phyloP scores from a whole-genome alignment of 1,140 invertebrate species.

The Saccostrea cuccullata region DNA sequence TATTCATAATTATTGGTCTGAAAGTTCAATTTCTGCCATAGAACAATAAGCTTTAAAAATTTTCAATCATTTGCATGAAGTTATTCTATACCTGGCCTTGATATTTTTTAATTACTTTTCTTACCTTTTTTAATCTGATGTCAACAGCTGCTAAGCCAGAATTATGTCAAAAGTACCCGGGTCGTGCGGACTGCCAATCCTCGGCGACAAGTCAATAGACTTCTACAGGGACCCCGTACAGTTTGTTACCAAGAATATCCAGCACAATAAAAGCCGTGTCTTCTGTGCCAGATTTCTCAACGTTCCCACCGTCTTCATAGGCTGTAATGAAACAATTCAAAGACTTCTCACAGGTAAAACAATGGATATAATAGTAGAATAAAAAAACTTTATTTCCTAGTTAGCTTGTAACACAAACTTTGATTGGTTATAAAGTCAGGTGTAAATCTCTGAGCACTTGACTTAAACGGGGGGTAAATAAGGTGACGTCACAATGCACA shows the following conservation, averaged over 20 bases:
- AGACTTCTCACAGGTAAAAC: constrained; percentile 66
- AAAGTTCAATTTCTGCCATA: too few relatives aligned
- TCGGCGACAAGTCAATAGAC: constrained; percentile 72
- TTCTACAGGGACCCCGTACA: constrained; percentile 71
- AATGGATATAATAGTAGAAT: not conserved
- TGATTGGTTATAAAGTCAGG: too few relatives aligned
- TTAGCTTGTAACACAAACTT: too few relatives aligned
- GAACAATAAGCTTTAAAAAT: too few relatives aligned
- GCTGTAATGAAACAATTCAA: constrained; percentile 63
- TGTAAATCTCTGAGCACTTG: too few relatives aligned
- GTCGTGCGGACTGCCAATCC: constrained; percentile 64
- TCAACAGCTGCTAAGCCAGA: not conserved
- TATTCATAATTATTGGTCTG: too few relatives aligned
- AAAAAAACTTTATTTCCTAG: too few relatives aligned
- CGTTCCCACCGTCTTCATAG: constrained; percentile 71
- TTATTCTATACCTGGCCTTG: too few relatives aligned
- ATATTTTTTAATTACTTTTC: not conserved
- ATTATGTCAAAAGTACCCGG: constrained; percentile 65
- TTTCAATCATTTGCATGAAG: too few relatives aligned
- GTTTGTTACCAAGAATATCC: constrained; percentile 66
- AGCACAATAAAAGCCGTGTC: constrained; percentile 59
- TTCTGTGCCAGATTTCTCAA: constrained; percentile 71
- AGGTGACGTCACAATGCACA: too few relatives aligned
- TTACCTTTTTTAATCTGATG: not conserved
- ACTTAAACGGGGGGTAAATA: too few relatives aligned